Base-by-base conservation (phyloP, 2,797 vertebrate species). In the Cryptoblepharus egeriae region DNA sequence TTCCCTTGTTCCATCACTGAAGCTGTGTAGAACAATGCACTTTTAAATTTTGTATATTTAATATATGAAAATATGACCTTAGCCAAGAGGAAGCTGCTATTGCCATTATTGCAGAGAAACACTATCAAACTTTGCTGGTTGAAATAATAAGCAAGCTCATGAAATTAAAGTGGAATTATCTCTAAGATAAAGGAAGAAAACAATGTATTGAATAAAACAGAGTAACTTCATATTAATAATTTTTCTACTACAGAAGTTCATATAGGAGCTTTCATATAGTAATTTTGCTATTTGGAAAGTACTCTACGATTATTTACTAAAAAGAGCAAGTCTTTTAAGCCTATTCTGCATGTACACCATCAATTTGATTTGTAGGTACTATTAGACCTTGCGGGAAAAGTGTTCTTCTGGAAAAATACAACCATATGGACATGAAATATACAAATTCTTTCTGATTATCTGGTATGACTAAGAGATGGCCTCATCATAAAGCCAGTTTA, bases 171-270 rank as follows among this genome's bases (percentile, higher is more conserved):
- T 63, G 28, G n/a, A 1, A 9, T 52, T 74, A 79, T 32, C 11
- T 9, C 24, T 75, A 75, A 30, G n/a, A n/a, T n/a, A n/a, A n/a
- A n/a, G n/a, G 18, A 12, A 24, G 24, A 30, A 64, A 74, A 20
- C 18, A 73, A 16, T 77, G 42, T 45, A 35, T 45, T 26, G 52
- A n/a, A 79, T 67, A 67, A 79, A 77, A 71, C 74, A 89, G 78
- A 61, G 42, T 32, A 61, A 49, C 32, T 76, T 55, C 49, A 80
- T 39, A 74, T 39, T 28, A 37, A 28, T 32, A 30, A 12, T 39
- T 20, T 64, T 71, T 73, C 10, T 42, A 20, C 73, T 6, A 82
- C 1, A 85, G 78, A 80, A 90, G 88, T 86, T 84, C 81, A 37
- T 45, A 1, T 67, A 88, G 39, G 37, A 84, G 74, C 67, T 69